Conservation (phyloP, 2,797 vertebrate genomes). For the Champsocephalus esox region DNA sequence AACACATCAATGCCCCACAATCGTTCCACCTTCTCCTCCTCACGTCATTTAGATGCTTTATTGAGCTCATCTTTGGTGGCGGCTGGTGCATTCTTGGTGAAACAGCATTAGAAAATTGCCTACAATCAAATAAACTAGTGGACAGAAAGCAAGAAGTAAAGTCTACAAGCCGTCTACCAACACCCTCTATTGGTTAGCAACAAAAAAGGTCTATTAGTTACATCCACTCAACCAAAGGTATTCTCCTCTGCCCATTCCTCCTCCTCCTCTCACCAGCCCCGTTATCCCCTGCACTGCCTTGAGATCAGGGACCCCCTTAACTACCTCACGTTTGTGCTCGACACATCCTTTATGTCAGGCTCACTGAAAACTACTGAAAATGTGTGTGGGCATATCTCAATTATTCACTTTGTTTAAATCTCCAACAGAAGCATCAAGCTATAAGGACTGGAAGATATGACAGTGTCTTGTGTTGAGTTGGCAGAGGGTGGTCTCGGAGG, state of each 20-base stretch:
- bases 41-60: conserved; percentile 71
- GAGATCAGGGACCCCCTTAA: conserved; percentile 65
- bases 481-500: conserved; percentile 72
- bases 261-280: conserved; percentile 64
- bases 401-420: conserved; percentile 63
- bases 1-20: conserved; percentile 76
- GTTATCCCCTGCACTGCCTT: conserved; percentile 60
- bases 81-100: conserved; percentile 86
- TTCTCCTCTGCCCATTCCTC: conserved; percentile 62
- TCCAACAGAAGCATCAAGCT: conserved; percentile 62
- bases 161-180: conserved; percentile 80
- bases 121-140: conserved; percentile 83
- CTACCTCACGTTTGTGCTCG: conserved; percentile 79
- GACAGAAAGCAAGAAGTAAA: conserved; percentile 78
- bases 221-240: conserved; percentile 73
- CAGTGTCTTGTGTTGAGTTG: conserved; percentile 67
- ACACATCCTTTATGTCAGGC: conserved; percentile 73
- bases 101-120: conserved; percentile 82
- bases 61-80: conserved; percentile 84
- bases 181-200: conserved; percentile 78
- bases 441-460: conserved; percentile 61
- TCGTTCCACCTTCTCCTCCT: conserved; percentile 64
- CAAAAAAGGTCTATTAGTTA: conserved; percentile 77
- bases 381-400: conserved; percentile 49
- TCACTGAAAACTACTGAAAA: conserved; percentile 56